Base-by-base conservation (phyloP, 2,888 invertebrate species). In the Lapara coniferarum region DNA sequence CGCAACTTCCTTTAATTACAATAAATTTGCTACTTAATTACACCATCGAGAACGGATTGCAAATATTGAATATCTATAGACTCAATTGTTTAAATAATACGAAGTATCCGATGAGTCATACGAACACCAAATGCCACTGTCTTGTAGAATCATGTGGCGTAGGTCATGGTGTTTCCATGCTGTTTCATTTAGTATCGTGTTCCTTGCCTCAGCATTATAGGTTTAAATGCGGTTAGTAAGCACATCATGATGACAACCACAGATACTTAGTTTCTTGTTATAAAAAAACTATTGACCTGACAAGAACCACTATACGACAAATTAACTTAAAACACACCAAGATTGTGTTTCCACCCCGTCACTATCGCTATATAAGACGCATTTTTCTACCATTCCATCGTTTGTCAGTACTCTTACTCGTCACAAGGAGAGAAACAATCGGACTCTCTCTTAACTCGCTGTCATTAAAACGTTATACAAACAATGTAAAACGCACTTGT, bases 391-490 rank as follows among this genome's bases (percentile, higher is more conserved):
- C n/a, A n/a, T n/a, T n/a, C n/a, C n/a, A n/a, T n/a, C 44, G 59
- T 59, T 44, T 59, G 16, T 44, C n/a, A 10, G 10, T 44, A 16
- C 59, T 10, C 46, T 59, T 59, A 46, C 37, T 37, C 30, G n/a
- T 37, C 37, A 30, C 59, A 46, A 46, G 16, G 59, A 16, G 44
- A 7, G 44, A 37, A 14, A 59, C 59, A 59, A 46, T 46, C 46
- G 16, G 19, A 46, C 46, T 16, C 59, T 59, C 44, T 59, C n/a
- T 46, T 46, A 59, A 16, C 59, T 19, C 10, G 37, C 16, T 12
- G 59, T 59, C 10, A 46, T 59, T 46, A 59, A 59, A 16, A 19
- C 46, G 16, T 59, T 59, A 46, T 44, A 16, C 59, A 46, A 59
- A 59, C 44, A 59, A 16, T 10, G 46, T 46, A 10, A 59, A 46